Evolutionary conservation across 1,140 invertebrate genomes (phyloP).

Genomic region (Brachionus rubens): DNA sequence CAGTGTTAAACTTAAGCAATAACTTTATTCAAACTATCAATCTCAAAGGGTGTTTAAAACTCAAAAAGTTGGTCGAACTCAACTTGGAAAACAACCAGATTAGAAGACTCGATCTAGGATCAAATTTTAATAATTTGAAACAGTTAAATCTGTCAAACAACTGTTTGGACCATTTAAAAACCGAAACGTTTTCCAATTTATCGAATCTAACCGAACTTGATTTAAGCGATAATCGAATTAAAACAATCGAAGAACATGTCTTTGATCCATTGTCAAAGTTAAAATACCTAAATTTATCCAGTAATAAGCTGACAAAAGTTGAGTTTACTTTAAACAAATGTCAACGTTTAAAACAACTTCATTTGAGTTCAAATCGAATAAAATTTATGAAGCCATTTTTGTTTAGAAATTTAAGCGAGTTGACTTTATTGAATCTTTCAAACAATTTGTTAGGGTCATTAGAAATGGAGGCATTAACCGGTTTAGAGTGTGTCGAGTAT

Average conservation of each 20-base stretch:
- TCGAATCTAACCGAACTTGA: constrained; percentile 8
- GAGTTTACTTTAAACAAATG: constrained; percentile 10
- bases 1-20: background rate
- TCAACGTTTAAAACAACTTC: background rate
- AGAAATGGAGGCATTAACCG: background rate
- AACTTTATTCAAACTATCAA: background rate
- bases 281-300: background rate
- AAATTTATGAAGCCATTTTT: background rate
- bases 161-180: background rate
- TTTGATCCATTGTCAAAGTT: background rate
- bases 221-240: background rate
- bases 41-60: background rate
- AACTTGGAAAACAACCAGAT: background rate
- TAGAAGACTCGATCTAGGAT: background rate
- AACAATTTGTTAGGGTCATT: constrained; percentile 4
- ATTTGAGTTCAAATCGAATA: constrained; percentile 4
- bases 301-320: background rate
- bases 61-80: background rate
- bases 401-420: background rate
- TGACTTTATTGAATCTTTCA: background rate
- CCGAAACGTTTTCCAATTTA: background rate
- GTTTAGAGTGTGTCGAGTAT: background rate
- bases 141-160: constrained; percentile 6
- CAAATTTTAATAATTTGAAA: background rate
- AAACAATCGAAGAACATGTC: background rate